Conservation (phyloP, 2,797 vertebrate genomes). For the Garrulus glandarius region DNA sequence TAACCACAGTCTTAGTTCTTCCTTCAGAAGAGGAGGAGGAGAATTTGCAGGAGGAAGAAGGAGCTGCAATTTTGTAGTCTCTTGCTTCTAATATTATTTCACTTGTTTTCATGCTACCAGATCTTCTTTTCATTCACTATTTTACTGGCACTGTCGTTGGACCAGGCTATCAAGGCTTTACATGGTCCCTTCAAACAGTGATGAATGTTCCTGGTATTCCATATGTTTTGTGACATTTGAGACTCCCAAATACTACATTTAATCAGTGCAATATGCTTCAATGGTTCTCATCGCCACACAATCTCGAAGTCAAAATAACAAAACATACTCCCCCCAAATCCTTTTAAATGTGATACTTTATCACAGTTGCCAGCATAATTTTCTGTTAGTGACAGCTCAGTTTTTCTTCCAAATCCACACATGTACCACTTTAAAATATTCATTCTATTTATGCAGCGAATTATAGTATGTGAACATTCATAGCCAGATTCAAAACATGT, state of each 20-base stretch:
- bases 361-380: conserved; percentile 61
- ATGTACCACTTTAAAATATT: conserved; percentile 48
- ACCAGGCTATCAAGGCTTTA: conserved; percentile 80
- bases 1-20: neutral
- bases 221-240: conserved; percentile 66
- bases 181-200: conserved; percentile 62
- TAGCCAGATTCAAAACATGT: conserved; percentile 19
- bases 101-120: conserved; percentile 11
- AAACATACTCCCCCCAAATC: conserved; percentile 39
- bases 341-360: conserved; percentile 40
- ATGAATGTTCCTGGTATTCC: conserved; percentile 51
- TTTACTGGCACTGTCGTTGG: conserved; percentile 7
- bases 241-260: conserved; percentile 48
- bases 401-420: conserved; percentile 56
- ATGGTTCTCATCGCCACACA: conserved; percentile 36
- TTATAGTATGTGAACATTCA: conserved; percentile 6
- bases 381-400: conserved; percentile 38
- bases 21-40: neutral
- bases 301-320: conserved; percentile 66
- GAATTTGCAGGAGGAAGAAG: neutral
- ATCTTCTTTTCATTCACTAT: conserved; percentile 13
- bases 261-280: conserved; percentile 64
- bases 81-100: neutral
- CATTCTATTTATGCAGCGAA: conserved; percentile 38
- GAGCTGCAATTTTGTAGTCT: neutral